Evolutionary conservation across 2,888 invertebrate species (phyloP).

Genomic region (Macrosoma leucophasiata): DNA sequence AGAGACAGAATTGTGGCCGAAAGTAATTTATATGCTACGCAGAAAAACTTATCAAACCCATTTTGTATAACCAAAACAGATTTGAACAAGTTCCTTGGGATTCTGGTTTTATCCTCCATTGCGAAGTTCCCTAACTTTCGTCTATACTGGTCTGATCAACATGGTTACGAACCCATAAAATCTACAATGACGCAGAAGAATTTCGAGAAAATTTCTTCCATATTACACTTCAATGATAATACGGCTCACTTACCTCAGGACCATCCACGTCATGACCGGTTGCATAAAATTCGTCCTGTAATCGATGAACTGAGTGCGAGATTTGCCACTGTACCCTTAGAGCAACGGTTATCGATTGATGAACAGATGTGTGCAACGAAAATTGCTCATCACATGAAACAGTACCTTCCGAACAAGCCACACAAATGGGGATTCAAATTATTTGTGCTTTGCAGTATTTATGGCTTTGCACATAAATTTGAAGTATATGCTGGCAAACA

Average conservation of each 20-base stretch:
- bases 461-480: constrained; percentile 28
- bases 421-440: constrained; percentile 37
- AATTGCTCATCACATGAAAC: constrained; percentile 22
- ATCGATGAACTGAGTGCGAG: constrained; percentile 33
- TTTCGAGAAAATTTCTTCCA: constrained; percentile 16
- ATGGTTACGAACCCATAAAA: constrained; percentile 6
- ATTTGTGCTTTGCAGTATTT: constrained; percentile 29
- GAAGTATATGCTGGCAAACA: constrained; percentile 29
- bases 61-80: constrained; percentile 7
- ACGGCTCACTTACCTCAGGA: constrained; percentile 4
- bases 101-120: constrained; percentile 20
- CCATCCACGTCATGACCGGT: constrained; percentile 17
- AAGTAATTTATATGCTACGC: constrained; percentile 10
- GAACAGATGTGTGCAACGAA: constrained; percentile 31
- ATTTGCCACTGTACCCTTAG: constrained; percentile 32
- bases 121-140: constrained; percentile 16
- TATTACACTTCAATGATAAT: constrained; percentile 16
- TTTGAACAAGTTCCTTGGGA: constrained; percentile 19
- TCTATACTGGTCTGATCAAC: constrained; percentile 5
- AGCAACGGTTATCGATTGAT: constrained; percentile 30
- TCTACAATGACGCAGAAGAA: constrained; percentile 14
- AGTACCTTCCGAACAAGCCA: constrained; percentile 39
- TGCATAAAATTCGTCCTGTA: constrained; percentile 33
- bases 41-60: constrained; percentile 11
- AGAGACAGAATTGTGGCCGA: constrained; percentile 6